Base-by-base conservation (phyloP, 92 coral and sea anemone species). In the Siderastrea radians region DNA sequence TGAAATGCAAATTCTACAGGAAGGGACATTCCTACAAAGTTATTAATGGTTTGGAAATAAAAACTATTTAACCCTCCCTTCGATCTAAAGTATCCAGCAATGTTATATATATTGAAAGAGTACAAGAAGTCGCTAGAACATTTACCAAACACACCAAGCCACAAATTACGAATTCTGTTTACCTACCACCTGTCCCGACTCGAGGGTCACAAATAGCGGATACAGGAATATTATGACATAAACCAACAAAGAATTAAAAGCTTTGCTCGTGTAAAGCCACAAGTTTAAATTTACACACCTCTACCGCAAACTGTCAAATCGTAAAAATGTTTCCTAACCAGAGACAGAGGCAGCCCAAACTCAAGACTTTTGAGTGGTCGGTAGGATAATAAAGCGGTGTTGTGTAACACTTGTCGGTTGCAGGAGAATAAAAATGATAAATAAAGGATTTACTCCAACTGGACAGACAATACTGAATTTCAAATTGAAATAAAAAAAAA, bases 191-290 rank as follows among this genome's bases (percentile, higher is more conserved):
- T 66, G 51, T 74, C 50, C 52, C 74, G 43, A 14, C 64, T 19
- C 1, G 19, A 49, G 26, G 52, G 46, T 12, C 58, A 14, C 63
- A 13, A 3, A 6, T 13, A 51, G 61, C 15, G 43, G 65, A 50
- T 16, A 15, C 5, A 15, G 46, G 45, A 58, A 44, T 77, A 6
- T 59, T 44, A 11, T 38, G 14, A 61, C 17, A 10, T n/a, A 61
- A 75, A 15, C 49, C 82, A 62, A 50, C 72, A 63, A 78, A 65
- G 67, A 6, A 66, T 45, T 65, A 19, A 49, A 50, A 26, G 51
- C 84, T 66, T 51, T 49, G 47, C 58, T 64, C 8, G 64, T 51
- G 0, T 13, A 3, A 69, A 63, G 38, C n/a, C 72, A 64, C 6
- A 49, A 49, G 84, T 50, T 46, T 67, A 15, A 65, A n/a, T 67